Conservation (phyloP, 2,888 invertebrate species). For the Malthinus seriepunctatus region DNA sequence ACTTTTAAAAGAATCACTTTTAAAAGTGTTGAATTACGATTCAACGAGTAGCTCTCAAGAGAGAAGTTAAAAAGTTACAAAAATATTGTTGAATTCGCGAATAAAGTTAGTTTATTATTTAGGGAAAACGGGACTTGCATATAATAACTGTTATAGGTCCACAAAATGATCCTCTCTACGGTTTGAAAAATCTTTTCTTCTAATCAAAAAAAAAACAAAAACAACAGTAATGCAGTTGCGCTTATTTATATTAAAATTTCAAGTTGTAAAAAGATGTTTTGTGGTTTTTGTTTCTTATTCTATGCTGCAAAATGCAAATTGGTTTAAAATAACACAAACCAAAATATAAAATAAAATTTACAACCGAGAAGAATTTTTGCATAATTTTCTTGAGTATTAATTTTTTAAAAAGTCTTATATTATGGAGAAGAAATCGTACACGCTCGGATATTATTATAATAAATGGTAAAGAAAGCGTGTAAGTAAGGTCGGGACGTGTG, state of each 20-base stretch:
- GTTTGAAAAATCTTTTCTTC: conserved; percentile 14
- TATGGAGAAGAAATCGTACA: too few species aligned
- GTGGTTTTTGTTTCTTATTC: not conserved
- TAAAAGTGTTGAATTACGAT: conserved; percentile 29
- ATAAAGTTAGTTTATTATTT: conserved; percentile 25
- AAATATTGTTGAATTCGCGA: conserved; percentile 30
- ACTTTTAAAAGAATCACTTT: conserved; percentile 20
- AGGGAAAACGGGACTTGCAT: conserved; percentile 28
- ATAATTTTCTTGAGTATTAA: not conserved
- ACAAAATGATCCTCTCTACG: conserved; percentile 17
- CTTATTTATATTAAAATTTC: conserved; percentile 4
- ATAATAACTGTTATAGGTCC: conserved; percentile 18
- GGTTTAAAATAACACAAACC: not conserved
- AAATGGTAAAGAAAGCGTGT: not conserved
- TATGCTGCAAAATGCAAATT: conserved; percentile 2
- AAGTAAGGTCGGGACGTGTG: not conserved
- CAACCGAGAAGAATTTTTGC: not conserved
- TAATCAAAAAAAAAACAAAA: conserved; percentile 11
- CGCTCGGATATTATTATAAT: not conserved
- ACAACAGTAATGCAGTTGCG: conserved; percentile 13
- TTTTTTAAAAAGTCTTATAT: not conserved
- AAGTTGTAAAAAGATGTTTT: not conserved
- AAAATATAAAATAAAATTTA: conserved; percentile 1
- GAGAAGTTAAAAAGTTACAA: conserved; percentile 29
- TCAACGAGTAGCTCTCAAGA: conserved; percentile 24